These are phyloP conservation scores for Acrocephalus arundinaceus DNA, from an alignment of 2,113 vertebrate species.

Conservation along the genomic window DNA sequence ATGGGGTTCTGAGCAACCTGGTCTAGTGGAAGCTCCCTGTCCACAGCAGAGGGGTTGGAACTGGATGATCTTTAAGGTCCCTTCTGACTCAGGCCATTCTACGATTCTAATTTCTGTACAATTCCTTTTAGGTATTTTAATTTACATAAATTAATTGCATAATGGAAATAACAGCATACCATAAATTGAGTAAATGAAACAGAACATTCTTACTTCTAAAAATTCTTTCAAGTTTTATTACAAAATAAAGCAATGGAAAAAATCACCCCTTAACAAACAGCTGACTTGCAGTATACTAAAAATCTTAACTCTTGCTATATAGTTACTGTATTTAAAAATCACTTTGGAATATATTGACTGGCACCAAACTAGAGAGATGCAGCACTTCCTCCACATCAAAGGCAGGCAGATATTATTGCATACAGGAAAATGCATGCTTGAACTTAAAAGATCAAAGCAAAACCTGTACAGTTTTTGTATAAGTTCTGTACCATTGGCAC, in stretches of 20 bases:
- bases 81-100: no score
- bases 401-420: neutral
- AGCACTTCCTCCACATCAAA: neutral
- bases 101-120: no score
- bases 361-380: neutral
- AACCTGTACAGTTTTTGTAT: neutral
- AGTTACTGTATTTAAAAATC: neutral
- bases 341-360: neutral
- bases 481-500: neutral
- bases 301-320: neutral
- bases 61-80: no score
- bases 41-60: no score
- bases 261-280: neutral
- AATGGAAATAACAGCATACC: no score
- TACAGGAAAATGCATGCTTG: neutral
- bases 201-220: no score
- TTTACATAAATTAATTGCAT: no score
- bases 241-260: neutral
- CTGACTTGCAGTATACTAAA: neutral
- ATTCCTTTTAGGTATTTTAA: no score
- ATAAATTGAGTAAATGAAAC: no score
- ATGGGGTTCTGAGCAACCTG: no score
- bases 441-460: neutral
- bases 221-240: no score
- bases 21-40: no score